Base-by-base conservation (phyloP, 1,140 invertebrate genomes). In the Micrasema minimum region DNA sequence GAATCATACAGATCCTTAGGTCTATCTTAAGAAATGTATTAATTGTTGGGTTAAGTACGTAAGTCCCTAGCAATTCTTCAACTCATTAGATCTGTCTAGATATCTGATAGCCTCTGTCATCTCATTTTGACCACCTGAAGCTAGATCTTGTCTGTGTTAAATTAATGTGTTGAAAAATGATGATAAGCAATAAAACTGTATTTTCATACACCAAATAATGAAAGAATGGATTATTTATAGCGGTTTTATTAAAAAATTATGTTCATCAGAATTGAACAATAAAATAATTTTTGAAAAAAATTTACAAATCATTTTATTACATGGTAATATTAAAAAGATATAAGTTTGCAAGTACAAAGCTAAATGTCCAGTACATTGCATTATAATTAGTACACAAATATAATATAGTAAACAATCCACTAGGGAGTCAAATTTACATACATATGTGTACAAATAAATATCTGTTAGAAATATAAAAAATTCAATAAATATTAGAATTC, bases 221-320 rank as follows among this genome's bases (percentile, higher is more conserved):
- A 61, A 41, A 64, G n/a, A 62, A 3, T 45, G 11, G 11, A 35
- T 64, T n/a, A 41, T 41, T 64, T 46, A 23, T 20, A 64, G 59
- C 55, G 31, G 14, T 64, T 74, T 74, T 74, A 71, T 71, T 74
- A 71, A 51, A 66, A 61, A 74, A 73, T 74, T 66, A 74, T 71
- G 72, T 74, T 67, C 72, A 71, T 66, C 26, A 69, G 65, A 59
- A 43, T 61, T 67, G 72, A 74, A 74, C 72, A 74, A 48, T 74
- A 68, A 68, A 71, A 74, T 70, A 71, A 71, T 64, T 61, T 74
- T n/a, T 59, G 66, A 16, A 59, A 72, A 69, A 73, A 74, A 74
- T 69, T 43, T 74, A 74, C 67, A 74, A 66, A 74, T 69, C 9
- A 48, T 69, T 37, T 51, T 38, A 57, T 41, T 69, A 69, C n/a